Conservation (phyloP, 2,888 invertebrate species). For the Perizoma affinitatum region DNA sequence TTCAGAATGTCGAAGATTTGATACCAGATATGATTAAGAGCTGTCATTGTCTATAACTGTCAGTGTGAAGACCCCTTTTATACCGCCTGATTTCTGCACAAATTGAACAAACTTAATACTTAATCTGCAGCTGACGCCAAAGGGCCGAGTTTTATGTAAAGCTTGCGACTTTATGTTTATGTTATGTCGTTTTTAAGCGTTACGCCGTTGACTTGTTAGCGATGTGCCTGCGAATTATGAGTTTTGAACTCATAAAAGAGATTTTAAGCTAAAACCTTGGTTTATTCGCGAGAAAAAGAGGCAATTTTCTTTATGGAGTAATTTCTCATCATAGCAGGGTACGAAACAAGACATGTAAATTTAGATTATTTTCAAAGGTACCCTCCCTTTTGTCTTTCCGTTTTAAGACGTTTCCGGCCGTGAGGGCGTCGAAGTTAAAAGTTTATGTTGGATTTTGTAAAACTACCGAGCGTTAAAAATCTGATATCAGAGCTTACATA, state of each 20-base stretch:
- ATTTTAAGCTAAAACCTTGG: slow-evolving; percentile 15
- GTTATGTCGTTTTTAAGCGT: slow-evolving; percentile 30
- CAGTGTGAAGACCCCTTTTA: not conserved
- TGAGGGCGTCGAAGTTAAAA: slow-evolving; percentile 4
- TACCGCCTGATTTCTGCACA: slow-evolving; percentile 8
- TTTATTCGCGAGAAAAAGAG: slow-evolving; percentile 1
- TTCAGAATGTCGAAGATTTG: too few species aligned
- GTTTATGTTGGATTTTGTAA: too few species aligned
- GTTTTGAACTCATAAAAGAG: slow-evolving; percentile 24
- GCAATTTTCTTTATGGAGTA: slow-evolving; percentile 10
- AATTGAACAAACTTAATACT: slow-evolving; percentile 17
- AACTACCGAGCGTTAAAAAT: too few species aligned
- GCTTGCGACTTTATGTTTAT: slow-evolving; percentile 32
- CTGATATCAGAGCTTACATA: too few species aligned
- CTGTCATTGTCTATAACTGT: not conserved
- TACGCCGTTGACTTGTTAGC: slow-evolving; percentile 9
- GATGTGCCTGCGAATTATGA: slow-evolving; percentile 21
- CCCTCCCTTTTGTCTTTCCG: not conserved
- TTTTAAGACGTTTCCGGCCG: slow-evolving; percentile 1
- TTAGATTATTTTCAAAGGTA: slow-evolving; percentile 11
- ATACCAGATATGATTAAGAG: too few species aligned
- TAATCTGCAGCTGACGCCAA: slow-evolving; percentile 34
- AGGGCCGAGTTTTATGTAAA: slow-evolving; percentile 29
- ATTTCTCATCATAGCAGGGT: slow-evolving; percentile 16
- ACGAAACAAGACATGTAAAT: slow-evolving; percentile 14